Percentiles rank a stretch among this genome's conserved stretches.
Evolutionary conservation across 2,888 invertebrate species (phyloP).

Genomic region (Drosophila rubida): DNA sequence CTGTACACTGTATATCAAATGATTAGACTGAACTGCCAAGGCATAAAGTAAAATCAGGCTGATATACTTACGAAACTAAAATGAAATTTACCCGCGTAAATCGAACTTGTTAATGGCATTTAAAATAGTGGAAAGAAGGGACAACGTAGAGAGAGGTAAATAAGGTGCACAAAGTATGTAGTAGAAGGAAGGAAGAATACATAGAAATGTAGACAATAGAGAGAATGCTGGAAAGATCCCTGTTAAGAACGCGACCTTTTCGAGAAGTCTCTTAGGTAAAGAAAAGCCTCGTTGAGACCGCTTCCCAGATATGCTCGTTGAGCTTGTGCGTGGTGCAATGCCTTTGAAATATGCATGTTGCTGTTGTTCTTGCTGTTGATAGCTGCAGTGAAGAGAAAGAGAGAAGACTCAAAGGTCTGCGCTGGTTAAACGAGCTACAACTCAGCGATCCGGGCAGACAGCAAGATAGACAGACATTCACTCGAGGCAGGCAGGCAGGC

Average conservation of each 20-base stretch:
- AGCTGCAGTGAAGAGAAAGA: slow-evolving; percentile 22
- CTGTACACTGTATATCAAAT: too few species aligned
- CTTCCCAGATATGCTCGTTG: slow-evolving; percentile 3
- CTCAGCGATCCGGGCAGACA: slow-evolving; percentile 22
- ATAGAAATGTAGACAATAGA: not conserved
- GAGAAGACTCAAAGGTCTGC: slow-evolving; percentile 49
- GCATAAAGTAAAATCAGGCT: too few species aligned
- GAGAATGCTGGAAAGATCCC: not conserved
- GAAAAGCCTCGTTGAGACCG: slow-evolving; percentile 30
- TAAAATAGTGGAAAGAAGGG: too few species aligned
- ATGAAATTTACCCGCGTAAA: too few species aligned
- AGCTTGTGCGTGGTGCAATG: slow-evolving; percentile 27
- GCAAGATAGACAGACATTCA: slow-evolving; percentile 5
- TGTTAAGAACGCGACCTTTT: slow-evolving; percentile 32
- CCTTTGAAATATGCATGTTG: slow-evolving; percentile 27
- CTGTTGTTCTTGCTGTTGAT: slow-evolving; percentile 9
- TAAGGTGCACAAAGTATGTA: not conserved
- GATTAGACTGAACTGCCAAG: too few species aligned
- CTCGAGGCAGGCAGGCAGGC: slow-evolving; percentile 5
- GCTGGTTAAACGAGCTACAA: slow-evolving; percentile 51
- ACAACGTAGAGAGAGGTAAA: too few species aligned
- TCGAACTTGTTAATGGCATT: too few species aligned
- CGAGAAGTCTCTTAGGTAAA: slow-evolving; percentile 23
- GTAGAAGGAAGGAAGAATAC: not conserved
- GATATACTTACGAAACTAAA: too few species aligned